Percentiles rank a stretch among this genome's conserved stretches.
These are phyloP conservation scores for Listrodromus nycthemerus DNA, from an alignment of 2,888 invertebrate species.

Conservation along the genomic window DNA sequence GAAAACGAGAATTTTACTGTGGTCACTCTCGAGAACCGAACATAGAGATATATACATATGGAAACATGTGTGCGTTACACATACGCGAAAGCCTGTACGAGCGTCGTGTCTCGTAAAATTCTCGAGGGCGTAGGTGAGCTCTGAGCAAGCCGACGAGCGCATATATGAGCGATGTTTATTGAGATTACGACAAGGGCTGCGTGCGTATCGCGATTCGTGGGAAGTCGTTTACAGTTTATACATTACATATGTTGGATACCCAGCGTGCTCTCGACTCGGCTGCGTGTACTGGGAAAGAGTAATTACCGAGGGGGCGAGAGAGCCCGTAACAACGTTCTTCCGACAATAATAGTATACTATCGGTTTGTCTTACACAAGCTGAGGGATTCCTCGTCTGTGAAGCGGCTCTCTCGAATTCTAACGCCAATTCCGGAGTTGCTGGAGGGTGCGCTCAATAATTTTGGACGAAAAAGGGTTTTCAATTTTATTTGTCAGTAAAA, in stretches of 20 bases:
- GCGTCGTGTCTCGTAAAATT: slow-evolving; percentile 73
- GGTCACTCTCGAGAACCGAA: slow-evolving; percentile 43
- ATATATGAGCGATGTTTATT: slow-evolving; percentile 79
- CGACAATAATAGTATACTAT: slow-evolving; percentile 25
- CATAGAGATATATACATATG: slow-evolving; percentile 25
- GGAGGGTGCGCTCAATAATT: not conserved
- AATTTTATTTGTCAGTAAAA: too few species aligned
- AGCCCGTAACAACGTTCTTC: slow-evolving; percentile 5
- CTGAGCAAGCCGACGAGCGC: slow-evolving; percentile 37
- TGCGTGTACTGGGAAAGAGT: slow-evolving; percentile 36
- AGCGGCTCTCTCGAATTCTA: not conserved
- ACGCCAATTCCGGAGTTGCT: not conserved
- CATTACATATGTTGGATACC: slow-evolving; percentile 28
- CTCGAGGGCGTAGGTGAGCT: slow-evolving; percentile 73
- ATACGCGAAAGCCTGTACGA: slow-evolving; percentile 35
- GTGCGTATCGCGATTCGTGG: slow-evolving; percentile 70
- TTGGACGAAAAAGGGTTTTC: too few species aligned
- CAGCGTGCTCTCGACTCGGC: slow-evolving; percentile 9
- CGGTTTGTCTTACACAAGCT: not conserved
- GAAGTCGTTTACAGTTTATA: slow-evolving; percentile 72
- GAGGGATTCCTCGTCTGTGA: not conserved
- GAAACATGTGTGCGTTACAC: slow-evolving; percentile 3
- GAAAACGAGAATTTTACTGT: slow-evolving; percentile 53
- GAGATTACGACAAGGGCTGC: slow-evolving; percentile 74
- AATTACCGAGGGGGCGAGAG: slow-evolving; percentile 47